phyloP scores from a whole-genome alignment of 2,113 vertebrate genomes.

The Crotalus helleri region DNA sequence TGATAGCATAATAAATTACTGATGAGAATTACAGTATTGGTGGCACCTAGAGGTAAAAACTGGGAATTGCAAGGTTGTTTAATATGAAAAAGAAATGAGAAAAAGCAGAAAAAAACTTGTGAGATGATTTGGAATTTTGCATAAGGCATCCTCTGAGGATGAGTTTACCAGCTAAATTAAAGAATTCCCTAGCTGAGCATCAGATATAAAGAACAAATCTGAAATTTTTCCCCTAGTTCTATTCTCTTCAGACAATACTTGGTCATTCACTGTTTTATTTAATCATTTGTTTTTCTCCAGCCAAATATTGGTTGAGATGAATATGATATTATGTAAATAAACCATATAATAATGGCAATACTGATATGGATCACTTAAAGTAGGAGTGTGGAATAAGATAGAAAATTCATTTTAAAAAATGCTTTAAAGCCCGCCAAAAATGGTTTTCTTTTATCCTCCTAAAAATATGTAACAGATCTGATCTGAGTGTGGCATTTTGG shows the following conservation, averaged over 20 bases:
- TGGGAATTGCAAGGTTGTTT: constrained; percentile 33
- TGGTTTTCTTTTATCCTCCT: not conserved
- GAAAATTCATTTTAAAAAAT: not conserved
- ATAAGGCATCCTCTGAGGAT: constrained; percentile 28
- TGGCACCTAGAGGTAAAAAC: constrained; percentile 42
- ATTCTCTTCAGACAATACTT: constrained; percentile 26
- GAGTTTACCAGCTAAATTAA: constrained; percentile 26
- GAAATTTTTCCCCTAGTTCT: constrained; percentile 30
- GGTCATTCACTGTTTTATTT: constrained; percentile 6
- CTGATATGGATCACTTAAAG: not conserved
- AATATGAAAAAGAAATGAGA: not conserved
- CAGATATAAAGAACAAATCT: not conserved
- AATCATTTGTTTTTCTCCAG: not conserved
- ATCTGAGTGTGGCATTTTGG: not conserved
- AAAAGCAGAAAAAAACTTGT: not conserved
- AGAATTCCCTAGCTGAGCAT: not conserved
- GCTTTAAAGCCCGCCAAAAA: not conserved
- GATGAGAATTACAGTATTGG: constrained; percentile 26
- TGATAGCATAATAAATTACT: not conserved
- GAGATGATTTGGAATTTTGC: not conserved
- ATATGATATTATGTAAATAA: not conserved
- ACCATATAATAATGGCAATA: not conserved
- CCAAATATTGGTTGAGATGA: constrained; percentile 10
- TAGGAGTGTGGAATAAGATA: not conserved
- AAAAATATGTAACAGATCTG: not conserved